Base-by-base conservation (phyloP, 2,113 vertebrate genomes). In the Holacanthus passer region DNA sequence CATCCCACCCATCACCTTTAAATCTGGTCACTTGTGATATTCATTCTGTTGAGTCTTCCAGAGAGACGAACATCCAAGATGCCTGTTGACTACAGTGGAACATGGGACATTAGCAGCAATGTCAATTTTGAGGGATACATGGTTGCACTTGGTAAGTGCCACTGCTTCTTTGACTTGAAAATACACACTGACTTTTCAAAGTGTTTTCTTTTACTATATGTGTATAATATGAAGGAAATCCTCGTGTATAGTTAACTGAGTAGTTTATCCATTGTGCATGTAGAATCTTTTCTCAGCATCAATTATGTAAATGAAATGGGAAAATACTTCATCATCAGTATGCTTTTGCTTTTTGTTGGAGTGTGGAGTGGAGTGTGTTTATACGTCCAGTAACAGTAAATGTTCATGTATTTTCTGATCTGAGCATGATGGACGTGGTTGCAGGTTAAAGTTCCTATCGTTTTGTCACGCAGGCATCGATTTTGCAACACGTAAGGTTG, bases 61-160 rank as follows among this genome's bases (percentile, higher is more conserved):
- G 65, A 70, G 43, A 81, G 68, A 41, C 7, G 6, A 75, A 77
- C 79, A 17, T 82, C 79, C 56, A 80, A 35, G 39, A 97, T 97
- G 97, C 91, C 96, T 60, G 91, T 84, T 9, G 91, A 97, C 93
- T 96, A 95, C 92, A 96, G 59, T 10, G 96, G 97, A 50, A 97
- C 96, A 4, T 97, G 97, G 97, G 95, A 95, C 85, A 91, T 98
- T 4, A 69, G 93, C 89, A 96, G 95, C 82, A 97, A 91, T 82
- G 95, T 96, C 62, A 98, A 98, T 89, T 95, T 96, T 64, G 96
- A 97, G 77, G 94, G 91, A 53, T 98, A 96, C 52, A 96, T 97
- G 97, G 62, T 94, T 63, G 94, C 95, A 50, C 90, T 97, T 77
- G 97, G 97, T 97, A 92, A 90, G 96, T 81, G 4, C 71, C 14